A percentile compares a stretch with the other conserved stretches of the same genome.
These are phyloP conservation scores for Pseudococcus viburni DNA, from an alignment of 2,888 invertebrate species.

Conservation along the genomic window DNA sequence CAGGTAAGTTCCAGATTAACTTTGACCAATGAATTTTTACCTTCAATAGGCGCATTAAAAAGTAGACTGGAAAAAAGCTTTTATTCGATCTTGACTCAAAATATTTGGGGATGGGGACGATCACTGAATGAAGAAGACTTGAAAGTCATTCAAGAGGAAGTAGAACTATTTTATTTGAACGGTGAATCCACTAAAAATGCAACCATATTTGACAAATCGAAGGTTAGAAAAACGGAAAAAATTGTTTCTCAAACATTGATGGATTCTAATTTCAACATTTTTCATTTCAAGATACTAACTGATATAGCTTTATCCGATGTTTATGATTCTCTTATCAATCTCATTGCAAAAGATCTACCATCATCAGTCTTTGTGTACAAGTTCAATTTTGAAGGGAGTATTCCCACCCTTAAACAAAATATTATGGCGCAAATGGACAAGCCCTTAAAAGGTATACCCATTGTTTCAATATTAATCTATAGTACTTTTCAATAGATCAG, in stretches of 20 bases:
- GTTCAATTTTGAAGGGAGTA: neutral
- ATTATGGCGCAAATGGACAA: neutral
- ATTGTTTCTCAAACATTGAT: neutral
- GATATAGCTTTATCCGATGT: constrained; percentile 2
- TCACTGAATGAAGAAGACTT: neutral
- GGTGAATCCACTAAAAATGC: neutral
- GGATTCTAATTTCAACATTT: neutral
- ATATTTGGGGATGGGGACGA: neutral
- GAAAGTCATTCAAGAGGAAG: neutral
- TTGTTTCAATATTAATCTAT: neutral
- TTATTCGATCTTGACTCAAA: neutral
- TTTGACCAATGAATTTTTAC: neutral
- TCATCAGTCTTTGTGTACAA: neutral
- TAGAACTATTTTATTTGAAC: neutral
- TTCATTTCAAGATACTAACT: neutral
- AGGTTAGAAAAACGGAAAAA: neutral
- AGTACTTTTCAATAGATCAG: too few relatives aligned
- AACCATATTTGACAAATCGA: neutral
- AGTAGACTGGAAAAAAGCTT: neutral
- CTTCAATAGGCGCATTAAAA: neutral
- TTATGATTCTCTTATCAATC: neutral
- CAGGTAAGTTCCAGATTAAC: too few relatives aligned
- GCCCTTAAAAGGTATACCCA: neutral
- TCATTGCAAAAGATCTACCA: neutral
- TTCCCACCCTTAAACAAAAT: neutral